Base-by-base conservation (phyloP, 1,140 invertebrate genomes). In the Drosophila setifemur region DNA sequence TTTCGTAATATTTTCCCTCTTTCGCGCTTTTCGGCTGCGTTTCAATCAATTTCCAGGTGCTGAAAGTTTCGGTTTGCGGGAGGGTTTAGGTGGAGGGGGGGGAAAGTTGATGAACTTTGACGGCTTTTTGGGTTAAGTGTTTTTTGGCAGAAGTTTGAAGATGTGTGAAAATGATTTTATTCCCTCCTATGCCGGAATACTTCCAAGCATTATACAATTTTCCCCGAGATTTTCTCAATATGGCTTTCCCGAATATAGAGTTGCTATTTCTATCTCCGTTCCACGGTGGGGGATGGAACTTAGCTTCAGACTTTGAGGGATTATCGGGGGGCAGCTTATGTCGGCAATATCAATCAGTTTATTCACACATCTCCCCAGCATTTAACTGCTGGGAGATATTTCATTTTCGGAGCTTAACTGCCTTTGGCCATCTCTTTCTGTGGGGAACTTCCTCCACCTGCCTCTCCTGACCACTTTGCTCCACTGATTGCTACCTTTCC, bases 21-120 rank as follows among this genome's bases (percentile, higher is more conserved):
- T 14, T 31, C 25, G 40, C 12, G 52, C 39, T 53, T 60, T 42
- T 43, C n/a, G 19, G 68, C 44, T 40, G 73, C 73, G 52, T 58
- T 82, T 77, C 78, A 77, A 82, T 83, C 78, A 77, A 70, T 70
- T 64, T 26, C 45, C 48, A 83, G 73, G 73, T 83, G 78, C 73
- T 66, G 58, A 66, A 19, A 43, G 57, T 35, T 29, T 63, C 47
- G 4, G n/a, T n/a, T n/a, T n/a, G n/a, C n/a, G n/a, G n/a, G n/a
- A n/a, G n/a, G n/a, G n/a, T n/a, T n/a, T n/a, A n/a, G n/a, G n/a
- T n/a, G n/a, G n/a, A 18, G 26, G 19, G 12, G 39, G 11, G 11
- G 11, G 2, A 23, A 49, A 64, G 28, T 63, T 64, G 60, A 63
- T 64, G 57, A 64, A 64, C 61, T 64, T 29, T 64, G 57, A 19